Conservation (phyloP, 2,888 invertebrate genomes). For the Spisula solida region DNA sequence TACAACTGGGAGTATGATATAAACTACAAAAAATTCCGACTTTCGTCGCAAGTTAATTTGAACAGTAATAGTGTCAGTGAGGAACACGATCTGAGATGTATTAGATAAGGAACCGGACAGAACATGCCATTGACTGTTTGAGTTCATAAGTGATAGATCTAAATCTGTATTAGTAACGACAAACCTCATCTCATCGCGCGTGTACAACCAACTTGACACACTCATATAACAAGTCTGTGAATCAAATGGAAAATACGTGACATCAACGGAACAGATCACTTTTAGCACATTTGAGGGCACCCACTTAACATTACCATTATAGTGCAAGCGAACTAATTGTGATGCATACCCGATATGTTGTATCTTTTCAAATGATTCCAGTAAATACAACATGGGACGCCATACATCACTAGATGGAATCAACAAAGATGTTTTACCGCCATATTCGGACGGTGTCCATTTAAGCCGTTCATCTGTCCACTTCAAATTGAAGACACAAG, state of each 20-base stretch:
- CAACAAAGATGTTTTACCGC: constrained; percentile 30
- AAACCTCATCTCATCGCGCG: background rate
- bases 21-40: constrained; percentile 50
- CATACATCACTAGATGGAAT: constrained; percentile 51
- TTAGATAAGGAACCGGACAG: background rate
- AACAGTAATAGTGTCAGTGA: background rate
- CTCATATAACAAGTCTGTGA: constrained; percentile 50
- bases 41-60: constrained; percentile 47
- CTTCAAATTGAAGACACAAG: constrained; percentile 22
- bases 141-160: background rate
- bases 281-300: constrained; percentile 33
- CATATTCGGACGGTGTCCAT: constrained; percentile 57
- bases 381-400: constrained; percentile 55
- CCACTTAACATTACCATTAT: constrained; percentile 51
- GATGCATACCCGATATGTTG: constrained; percentile 35
- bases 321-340: constrained; percentile 12
- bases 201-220: constrained; percentile 12
- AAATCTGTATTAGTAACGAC: background rate
- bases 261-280: constrained; percentile 55
- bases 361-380: constrained; percentile 35
- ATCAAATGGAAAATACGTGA: constrained; percentile 63
- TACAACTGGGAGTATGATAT: constrained; percentile 59
- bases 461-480: constrained; percentile 51
- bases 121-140: constrained; percentile 23
- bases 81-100: background rate